These are phyloP conservation scores for Drosophila funebris DNA, from an alignment of 1,140 invertebrate genomes.

Conservation along the genomic window DNA sequence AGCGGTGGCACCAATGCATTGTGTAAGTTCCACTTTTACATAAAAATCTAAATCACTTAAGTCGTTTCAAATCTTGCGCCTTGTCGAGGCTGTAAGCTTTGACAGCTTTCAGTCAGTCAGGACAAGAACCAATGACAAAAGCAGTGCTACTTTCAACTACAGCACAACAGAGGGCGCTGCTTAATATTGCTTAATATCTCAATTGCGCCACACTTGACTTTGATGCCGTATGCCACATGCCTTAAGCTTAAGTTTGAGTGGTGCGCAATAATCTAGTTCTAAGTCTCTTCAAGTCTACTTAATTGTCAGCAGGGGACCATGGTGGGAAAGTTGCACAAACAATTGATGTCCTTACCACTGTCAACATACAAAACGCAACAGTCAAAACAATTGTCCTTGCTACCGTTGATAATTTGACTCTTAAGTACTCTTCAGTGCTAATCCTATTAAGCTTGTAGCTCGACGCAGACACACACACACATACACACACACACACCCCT, in stretches of 20 bases:
- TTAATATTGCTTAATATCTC: not conserved
- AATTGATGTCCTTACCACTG: slow-evolving; percentile 51
- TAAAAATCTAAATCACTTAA: too few species aligned
- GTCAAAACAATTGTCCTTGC: slow-evolving; percentile 63
- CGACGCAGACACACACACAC: slow-evolving; percentile 43
- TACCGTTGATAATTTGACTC: slow-evolving; percentile 78
- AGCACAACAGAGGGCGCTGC: slow-evolving; percentile 54
- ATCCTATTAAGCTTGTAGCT: slow-evolving; percentile 83
- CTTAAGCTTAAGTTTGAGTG: slow-evolving; percentile 31
- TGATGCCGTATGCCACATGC: slow-evolving; percentile 32
- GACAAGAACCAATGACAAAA: slow-evolving; percentile 52
- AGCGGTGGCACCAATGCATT: slow-evolving; percentile 57
- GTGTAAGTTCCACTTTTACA: slow-evolving; percentile 58
- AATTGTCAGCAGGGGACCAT: slow-evolving; percentile 37
- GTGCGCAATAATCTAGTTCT: slow-evolving; percentile 35
- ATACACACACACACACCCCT: slow-evolving; percentile 16
- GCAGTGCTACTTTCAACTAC: not conserved
- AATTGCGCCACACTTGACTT: slow-evolving; percentile 58
- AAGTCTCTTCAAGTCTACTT: slow-evolving; percentile 5
- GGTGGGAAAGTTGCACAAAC: slow-evolving; percentile 80
- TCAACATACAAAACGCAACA: slow-evolving; percentile 79
- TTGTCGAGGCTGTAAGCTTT: slow-evolving; percentile 45
- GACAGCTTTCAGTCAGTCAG: slow-evolving; percentile 74
- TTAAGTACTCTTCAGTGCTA: slow-evolving; percentile 83
- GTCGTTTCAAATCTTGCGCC: not conserved